Conservation (phyloP, 2,113 vertebrate species). For the Neoarius graeffei region DNA sequence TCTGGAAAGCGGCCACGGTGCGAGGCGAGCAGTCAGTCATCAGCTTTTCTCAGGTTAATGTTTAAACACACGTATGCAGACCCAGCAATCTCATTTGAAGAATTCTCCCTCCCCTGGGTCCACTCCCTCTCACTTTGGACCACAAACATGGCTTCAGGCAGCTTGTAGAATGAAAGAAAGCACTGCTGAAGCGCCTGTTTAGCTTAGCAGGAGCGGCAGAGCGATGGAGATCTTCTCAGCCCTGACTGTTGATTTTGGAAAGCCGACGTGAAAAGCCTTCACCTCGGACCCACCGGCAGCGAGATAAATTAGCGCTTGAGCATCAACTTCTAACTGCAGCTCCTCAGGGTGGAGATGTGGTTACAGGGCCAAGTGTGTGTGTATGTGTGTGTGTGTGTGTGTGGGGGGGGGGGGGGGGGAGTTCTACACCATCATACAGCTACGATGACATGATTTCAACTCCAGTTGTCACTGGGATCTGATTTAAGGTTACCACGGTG, state of each 20-base stretch:
- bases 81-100: slow-evolving; percentile 50
- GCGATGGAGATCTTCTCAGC: slow-evolving; percentile 40
- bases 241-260: slow-evolving; percentile 53
- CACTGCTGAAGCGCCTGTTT: slow-evolving; percentile 58
- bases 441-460: neutral
- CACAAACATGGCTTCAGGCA: slow-evolving; percentile 60
- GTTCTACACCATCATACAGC: neutral
- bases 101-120: slow-evolving; percentile 62
- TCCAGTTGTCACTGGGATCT: neutral
- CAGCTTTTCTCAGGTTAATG: slow-evolving; percentile 34
- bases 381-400: too few species aligned
- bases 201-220: slow-evolving; percentile 49
- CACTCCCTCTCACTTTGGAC: slow-evolving; percentile 71
- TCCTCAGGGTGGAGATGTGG: neutral
- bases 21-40: slow-evolving; percentile 47
- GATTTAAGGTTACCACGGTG: neutral
- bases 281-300: neutral
- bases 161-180: slow-evolving; percentile 51
- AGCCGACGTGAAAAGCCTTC: neutral
- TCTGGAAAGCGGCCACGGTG: slow-evolving; percentile 59
- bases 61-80: slow-evolving; percentile 37
- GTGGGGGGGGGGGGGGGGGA: too few species aligned
- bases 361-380: neutral
- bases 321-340: neutral
- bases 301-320: slow-evolving; percentile 1